Conservation (phyloP, 2,113 vertebrate genomes). For the Podarcis cretensis region DNA sequence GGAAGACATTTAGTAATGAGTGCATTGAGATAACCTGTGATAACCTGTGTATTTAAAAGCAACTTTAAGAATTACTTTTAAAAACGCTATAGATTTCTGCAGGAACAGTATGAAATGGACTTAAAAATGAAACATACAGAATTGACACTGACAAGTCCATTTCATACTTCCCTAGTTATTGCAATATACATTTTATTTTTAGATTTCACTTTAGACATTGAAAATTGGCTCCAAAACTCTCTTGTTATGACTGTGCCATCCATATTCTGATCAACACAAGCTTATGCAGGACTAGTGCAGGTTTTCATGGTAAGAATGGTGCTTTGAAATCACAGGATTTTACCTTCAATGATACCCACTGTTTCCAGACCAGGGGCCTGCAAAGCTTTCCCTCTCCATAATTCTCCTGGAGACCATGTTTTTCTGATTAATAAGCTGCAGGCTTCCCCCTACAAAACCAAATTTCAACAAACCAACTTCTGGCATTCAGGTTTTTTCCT, state of each 20-base stretch:
- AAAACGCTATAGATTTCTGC: no score
- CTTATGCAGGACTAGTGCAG: not conserved
- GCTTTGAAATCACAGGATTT: slow-evolving; percentile 78
- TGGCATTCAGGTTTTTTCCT: slow-evolving; percentile 69
- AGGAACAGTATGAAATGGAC: no score
- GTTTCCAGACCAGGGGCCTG: slow-evolving; percentile 45
- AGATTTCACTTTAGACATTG: slow-evolving; percentile 59
- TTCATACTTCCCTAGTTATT: not conserved
- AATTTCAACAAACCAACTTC: slow-evolving; percentile 67
- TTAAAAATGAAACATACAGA: no score
- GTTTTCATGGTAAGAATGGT: slow-evolving; percentile 78
- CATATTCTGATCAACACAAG: slow-evolving; percentile 55
- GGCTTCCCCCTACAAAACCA: slow-evolving; percentile 78
- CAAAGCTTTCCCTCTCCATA: slow-evolving; percentile 68
- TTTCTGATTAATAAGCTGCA: slow-evolving; percentile 72
- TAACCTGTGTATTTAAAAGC: no score
- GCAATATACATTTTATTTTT: slow-evolving; percentile 39
- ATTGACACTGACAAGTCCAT: no score
- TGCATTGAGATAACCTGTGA: no score
- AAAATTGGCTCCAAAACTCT: slow-evolving; percentile 45
- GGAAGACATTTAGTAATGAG: no score
- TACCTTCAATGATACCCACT: slow-evolving; percentile 76
- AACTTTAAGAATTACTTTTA: no score
- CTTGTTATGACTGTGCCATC: slow-evolving; percentile 54
- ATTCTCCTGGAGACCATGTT: slow-evolving; percentile 65